Percentiles rank a stretch among this genome's conserved stretches.
phyloP scores from a whole-genome alignment of 2,888 invertebrate genomes.

The Conistra vaccinii region DNA sequence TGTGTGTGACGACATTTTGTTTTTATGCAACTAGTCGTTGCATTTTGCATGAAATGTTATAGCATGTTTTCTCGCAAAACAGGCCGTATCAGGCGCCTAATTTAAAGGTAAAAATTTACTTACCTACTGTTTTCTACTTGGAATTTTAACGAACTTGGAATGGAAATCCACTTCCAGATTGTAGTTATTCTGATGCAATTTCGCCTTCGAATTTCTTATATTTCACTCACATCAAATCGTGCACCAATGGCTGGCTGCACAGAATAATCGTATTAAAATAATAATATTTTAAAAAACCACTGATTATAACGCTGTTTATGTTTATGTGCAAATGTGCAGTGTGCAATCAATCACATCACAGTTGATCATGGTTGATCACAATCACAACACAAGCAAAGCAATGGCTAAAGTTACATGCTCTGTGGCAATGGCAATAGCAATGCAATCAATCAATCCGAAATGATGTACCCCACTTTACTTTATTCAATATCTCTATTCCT shows the following conservation, averaged over 20 bases:
- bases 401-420: too few species aligned
- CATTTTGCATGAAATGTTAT: not conserved
- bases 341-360: too few species aligned
- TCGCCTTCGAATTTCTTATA: not conserved
- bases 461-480: too few species aligned
- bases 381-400: too few species aligned
- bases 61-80: not conserved
- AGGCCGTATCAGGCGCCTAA: too few species aligned
- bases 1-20: slow-evolving; percentile 30
- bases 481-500: too few species aligned
- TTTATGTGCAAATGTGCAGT: too few species aligned
- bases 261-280: not conserved
- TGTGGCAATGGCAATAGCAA: too few species aligned
- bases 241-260: not conserved
- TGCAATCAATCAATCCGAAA: too few species aligned
- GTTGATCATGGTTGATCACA: too few species aligned
- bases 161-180: slow-evolving; percentile 1
- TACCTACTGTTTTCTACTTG: not conserved
- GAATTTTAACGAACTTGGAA: not conserved
- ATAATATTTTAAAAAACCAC: not conserved
- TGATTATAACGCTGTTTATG: not conserved
- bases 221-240: not conserved
- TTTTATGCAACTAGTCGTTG: not conserved
- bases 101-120: not conserved
- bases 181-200: not conserved